Evolutionary conservation across 2,797 vertebrate species (phyloP), one percentile per base, ranked within the genome.

Genomic region (Naso thynnoides): DNA sequence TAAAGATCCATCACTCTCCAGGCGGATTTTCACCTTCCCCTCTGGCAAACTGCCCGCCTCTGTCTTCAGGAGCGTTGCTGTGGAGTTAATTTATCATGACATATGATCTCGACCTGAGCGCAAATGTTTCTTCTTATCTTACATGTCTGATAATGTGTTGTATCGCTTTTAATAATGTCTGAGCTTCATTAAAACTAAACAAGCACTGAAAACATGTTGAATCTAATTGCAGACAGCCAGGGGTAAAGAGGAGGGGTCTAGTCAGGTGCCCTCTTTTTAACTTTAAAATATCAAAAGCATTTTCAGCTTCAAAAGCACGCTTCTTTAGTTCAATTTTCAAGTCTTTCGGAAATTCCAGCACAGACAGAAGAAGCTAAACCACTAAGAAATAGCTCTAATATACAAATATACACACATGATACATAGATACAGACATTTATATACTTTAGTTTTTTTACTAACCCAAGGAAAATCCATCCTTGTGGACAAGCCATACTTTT

Each of bases 401-500:
- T 36, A 36, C 33, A 66, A 42, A 38, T 24, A 21, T 41, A 9
- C 0, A 23, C 4, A 39, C 24, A 13, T 19, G 0, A 54, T 3
- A 66, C 11, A 31, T 38, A 8, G 18, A 70, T 24, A 38, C 29
- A 42, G 8, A 62, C 29, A 50, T 14, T 14, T 44, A 49, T 71
- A 47, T 5, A 10, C 1, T 23, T 2, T 68, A 21, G 14, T n/a
- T 58, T 67, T 45, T 60, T 60, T 58, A 95, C 96, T 91, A 75
- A 98, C 98, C 98, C 88, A 99, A 90, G 3, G 98, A 98, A 89
- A 99, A 99, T 73, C 98, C 98, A 66, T 99, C 97, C 83, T 95
- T 97, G 94, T 99, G 98, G 80, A 98, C 95, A 63, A 99, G 96
- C 98, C 98, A 99, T 90, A 98, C 96, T 90, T 96, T 99, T 56